Conservation (phyloP, 2,797 vertebrate genomes). For the Propithecus deckenii region DNA sequence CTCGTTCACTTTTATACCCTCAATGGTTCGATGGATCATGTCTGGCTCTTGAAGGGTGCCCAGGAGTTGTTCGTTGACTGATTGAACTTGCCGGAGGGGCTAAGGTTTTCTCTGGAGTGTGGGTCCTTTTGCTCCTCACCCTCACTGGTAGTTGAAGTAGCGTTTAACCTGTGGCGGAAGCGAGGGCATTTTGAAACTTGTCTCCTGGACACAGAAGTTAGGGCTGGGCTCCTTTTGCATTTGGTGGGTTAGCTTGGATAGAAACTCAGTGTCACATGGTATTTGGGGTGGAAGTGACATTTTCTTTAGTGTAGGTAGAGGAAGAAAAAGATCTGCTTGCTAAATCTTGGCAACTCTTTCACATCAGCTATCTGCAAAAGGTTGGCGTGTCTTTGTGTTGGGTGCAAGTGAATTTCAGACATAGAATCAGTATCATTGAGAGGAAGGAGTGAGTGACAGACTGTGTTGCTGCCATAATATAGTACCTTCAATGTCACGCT, state of each 20-base stretch:
- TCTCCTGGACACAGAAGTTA: not conserved
- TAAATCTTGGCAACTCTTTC: not conserved
- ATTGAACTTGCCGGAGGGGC: not conserved
- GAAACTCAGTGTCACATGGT: not conserved
- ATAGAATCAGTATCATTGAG: not conserved
- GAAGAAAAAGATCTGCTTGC: not conserved
- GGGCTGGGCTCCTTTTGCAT: not conserved
- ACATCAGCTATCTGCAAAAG: not conserved
- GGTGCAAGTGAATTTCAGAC: not conserved
- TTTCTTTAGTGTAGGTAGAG: not conserved
- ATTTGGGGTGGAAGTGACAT: not conserved
- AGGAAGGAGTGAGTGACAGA: not conserved
- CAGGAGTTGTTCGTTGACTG: not conserved
- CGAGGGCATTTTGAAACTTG: not conserved
- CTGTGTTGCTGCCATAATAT: not conserved
- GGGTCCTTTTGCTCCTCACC: not conserved
- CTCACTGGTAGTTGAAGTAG: fast-evolving
- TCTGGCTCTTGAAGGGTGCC: not conserved
- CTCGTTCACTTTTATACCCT: not conserved
- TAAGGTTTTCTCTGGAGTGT: fast-evolving
- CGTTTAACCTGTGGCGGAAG: not conserved
- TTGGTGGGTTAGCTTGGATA: not conserved
- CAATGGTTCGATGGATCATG: fast-evolving
- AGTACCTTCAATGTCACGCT: fast-evolving
- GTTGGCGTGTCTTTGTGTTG: not conserved